A percentile compares a stretch with the other conserved stretches of the same genome.
phyloP scores from a whole-genome alignment of 2,113 vertebrate species.

The Tachuris rubrigastra region DNA sequence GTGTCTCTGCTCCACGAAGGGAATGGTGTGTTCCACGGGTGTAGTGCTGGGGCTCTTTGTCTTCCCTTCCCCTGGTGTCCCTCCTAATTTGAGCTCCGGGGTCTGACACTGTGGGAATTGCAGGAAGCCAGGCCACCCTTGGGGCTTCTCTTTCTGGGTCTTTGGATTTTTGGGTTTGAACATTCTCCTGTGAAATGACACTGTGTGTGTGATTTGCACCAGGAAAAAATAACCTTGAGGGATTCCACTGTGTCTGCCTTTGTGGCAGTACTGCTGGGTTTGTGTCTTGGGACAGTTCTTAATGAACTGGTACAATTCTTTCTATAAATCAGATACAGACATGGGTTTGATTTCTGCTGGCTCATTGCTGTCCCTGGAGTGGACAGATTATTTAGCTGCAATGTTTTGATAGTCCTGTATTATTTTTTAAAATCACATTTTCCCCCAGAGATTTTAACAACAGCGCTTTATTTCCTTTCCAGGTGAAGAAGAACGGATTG shows the following conservation, averaged over 20 bases:
- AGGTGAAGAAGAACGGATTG: slow-evolving; percentile 91
- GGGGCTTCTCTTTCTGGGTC: neutral
- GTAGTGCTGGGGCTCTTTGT: neutral
- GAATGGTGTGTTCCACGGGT: rapidly evolving
- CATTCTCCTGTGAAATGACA: neutral
- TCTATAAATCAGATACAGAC: neutral
- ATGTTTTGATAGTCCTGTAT: neutral
- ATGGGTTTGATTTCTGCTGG: neutral
- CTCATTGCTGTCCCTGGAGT: neutral
- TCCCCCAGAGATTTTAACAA: neutral
- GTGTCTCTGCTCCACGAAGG: rapidly evolving
- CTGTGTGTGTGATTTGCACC: neutral
- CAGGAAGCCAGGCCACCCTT: neutral
- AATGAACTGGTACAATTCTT: neutral
- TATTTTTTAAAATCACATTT: neutral
- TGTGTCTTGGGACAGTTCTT: neutral
- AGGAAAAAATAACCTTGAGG: too few relatives aligned
- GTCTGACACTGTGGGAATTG: too few relatives aligned
- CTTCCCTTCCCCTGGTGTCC: neutral
- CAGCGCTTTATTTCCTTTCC: neutral
- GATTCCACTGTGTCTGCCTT: neutral
- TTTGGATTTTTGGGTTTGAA: neutral
- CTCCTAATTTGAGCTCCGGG: neutral
- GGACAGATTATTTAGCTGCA: neutral
- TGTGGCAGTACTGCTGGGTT: neutral